Evolutionary conservation across 2,797 vertebrate species (phyloP).

Genomic region (Neomorphus geoffroyi): DNA sequence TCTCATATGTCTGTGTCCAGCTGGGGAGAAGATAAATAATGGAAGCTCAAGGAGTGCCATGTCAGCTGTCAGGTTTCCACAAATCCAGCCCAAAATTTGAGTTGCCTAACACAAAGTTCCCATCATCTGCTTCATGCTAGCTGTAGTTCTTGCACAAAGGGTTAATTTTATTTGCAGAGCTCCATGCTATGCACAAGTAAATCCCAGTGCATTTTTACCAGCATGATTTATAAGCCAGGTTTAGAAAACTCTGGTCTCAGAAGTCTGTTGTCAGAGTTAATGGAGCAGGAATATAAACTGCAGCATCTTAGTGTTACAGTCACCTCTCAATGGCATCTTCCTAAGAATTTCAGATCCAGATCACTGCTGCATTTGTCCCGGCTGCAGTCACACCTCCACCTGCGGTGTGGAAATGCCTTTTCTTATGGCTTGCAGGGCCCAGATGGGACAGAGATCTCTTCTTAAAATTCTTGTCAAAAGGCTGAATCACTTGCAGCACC

Average conservation of each 20-base stretch:
- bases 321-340: background rate
- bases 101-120: background rate
- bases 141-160: background rate
- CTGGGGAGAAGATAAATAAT: background rate
- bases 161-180: slow-evolving; percentile 2
- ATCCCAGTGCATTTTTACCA: background rate
- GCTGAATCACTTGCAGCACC: background rate
- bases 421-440: background rate
- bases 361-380: background rate
- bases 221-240: slow-evolving; percentile 10
- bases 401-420: background rate
- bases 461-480: background rate
- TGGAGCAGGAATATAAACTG: slow-evolving; percentile 32
- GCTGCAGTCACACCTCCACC: background rate
- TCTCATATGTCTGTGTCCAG: background rate
- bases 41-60: background rate
- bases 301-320: slow-evolving; percentile 5
- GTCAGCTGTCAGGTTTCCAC: background rate
- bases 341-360: background rate
- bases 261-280: slow-evolving; percentile 39
- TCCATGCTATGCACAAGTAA: background rate
- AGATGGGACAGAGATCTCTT: background rate
- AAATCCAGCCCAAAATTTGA: background rate
- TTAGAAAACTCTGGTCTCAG: slow-evolving; percentile 26
- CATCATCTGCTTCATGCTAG: background rate